phyloP scores from a whole-genome alignment of 2,888 invertebrate species.

The Eilema griseolum region DNA sequence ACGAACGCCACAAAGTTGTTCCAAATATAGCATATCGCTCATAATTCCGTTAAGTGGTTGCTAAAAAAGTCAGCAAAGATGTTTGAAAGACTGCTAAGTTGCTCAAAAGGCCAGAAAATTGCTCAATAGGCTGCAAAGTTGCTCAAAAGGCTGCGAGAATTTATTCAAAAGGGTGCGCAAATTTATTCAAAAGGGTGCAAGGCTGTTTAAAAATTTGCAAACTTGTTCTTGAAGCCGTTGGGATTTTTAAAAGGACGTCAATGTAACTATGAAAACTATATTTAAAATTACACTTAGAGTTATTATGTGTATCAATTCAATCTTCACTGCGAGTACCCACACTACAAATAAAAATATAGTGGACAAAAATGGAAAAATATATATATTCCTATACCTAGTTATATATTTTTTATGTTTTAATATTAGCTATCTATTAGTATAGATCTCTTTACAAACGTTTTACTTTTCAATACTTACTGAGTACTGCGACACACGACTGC shows the following conservation, averaged over 20 bases:
- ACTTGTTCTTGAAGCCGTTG: background rate
- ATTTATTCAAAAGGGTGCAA: background rate
- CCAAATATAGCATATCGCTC: too few relatives aligned
- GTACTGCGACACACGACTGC: background rate
- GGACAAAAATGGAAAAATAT: background rate
- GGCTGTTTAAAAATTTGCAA: background rate
- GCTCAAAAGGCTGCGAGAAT: background rate
- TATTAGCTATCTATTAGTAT: too few relatives aligned
- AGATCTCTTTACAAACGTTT: background rate
- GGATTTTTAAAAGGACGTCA: too few relatives aligned
- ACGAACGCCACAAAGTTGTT: background rate
- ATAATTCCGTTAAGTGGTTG: background rate
- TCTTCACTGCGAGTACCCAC: background rate
- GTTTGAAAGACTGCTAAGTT: background rate
- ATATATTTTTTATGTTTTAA: background rate
- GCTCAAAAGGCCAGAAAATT: background rate
- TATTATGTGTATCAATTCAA: too few relatives aligned
- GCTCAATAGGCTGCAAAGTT: background rate
- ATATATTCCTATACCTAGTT: too few relatives aligned
- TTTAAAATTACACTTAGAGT: too few relatives aligned
- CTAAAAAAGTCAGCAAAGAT: background rate
- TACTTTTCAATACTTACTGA: slow-evolving; percentile 1
- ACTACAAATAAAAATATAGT: background rate
- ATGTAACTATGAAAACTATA: too few relatives aligned
- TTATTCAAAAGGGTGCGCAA: too few relatives aligned